Base-by-base conservation (phyloP, 2,113 vertebrate species). In the Crotalus horridus region DNA sequence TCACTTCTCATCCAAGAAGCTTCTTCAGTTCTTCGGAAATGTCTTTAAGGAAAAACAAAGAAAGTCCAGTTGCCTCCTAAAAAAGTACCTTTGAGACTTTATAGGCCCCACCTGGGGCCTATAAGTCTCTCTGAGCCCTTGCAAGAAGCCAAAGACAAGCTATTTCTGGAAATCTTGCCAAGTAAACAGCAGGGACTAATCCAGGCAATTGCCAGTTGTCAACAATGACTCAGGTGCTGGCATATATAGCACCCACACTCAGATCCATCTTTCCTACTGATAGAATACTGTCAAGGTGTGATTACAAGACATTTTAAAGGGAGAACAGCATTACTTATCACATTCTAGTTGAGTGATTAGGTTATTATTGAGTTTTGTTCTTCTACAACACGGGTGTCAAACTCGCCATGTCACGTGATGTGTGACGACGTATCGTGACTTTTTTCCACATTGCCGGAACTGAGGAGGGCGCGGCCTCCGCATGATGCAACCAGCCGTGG, bases 341-440 rank as follows among this genome's bases (percentile, higher is more conserved):
- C n/a, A 33, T 17, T 74, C n/a, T 74, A 39, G 69, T 74, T 33
- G 69, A 74, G n/a, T 39, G 69, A 74, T 74, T 74, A 4, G 29
- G 64, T 33, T 74, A 74, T 74, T 74, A 74, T 6, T 69, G 64
- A 69, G 29, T 74, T 74, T 33, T 33, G 64, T 74, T 74, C 12
- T 33, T 17, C 4, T 33, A n/a, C 64, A 51, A 51, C 48, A 51
- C 8, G 1, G 7, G 48, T 51, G 48, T 51, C 48, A 51, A 51
- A 51, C 48, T 8, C 0, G 0, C 48, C 7, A 8, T 0, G 48
- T 51, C 48, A 51, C 8, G 7, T 51, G 48, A 51, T 8, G 8
- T 51, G 8, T 51, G 1, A 7, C 0, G 8, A 51, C 1, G 1
- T 51, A 9, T 51, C 8, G 1, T 10, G 48, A 51, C 8, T 51